Evolutionary conservation across 2,888 invertebrate genomes (phyloP).

Genomic region (Drosophila algonquin): DNA sequence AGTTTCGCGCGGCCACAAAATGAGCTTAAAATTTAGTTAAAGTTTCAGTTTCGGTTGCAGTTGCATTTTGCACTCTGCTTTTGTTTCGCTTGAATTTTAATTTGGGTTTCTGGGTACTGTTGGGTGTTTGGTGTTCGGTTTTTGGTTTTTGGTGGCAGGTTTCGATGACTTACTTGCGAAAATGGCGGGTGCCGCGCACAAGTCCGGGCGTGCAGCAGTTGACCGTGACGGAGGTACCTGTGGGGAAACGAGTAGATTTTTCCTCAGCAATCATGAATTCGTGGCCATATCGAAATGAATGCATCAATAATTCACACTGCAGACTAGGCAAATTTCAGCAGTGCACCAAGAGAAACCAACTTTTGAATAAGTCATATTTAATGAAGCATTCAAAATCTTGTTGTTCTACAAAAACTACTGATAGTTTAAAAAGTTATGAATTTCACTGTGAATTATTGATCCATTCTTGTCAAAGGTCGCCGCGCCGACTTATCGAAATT

Average conservation of each 20-base stretch:
- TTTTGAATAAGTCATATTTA: neutral
- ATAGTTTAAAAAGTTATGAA: neutral
- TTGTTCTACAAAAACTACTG: too few species aligned
- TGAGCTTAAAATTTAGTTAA: conserved; percentile 71
- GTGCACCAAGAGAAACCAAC: neutral
- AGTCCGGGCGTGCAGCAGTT: conserved; percentile 90
- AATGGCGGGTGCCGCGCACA: conserved; percentile 87
- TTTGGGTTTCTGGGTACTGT: conserved; percentile 37
- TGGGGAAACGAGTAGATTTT: conserved; percentile 48
- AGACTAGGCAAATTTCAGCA: conserved; percentile 34
- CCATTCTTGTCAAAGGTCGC: neutral
- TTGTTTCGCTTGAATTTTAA: conserved; percentile 50
- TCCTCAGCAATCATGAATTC: conserved; percentile 31
- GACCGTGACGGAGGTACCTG: conserved; percentile 88
- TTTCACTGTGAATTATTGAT: neutral
- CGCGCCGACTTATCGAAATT: neutral
- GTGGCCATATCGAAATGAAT: conserved; percentile 16
- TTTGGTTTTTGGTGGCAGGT: neutral
- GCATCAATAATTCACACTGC: conserved; percentile 51
- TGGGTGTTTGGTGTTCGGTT: neutral
- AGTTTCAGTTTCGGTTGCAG: conserved; percentile 42
- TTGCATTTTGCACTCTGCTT: conserved; percentile 43
- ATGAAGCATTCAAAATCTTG: too few species aligned
- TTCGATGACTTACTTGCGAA: conserved; percentile 85
- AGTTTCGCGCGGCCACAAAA: conserved; percentile 64